These are phyloP conservation scores for Drosophila tripunctata DNA, from an alignment of 2,888 invertebrate genomes.

Conservation along the genomic window DNA sequence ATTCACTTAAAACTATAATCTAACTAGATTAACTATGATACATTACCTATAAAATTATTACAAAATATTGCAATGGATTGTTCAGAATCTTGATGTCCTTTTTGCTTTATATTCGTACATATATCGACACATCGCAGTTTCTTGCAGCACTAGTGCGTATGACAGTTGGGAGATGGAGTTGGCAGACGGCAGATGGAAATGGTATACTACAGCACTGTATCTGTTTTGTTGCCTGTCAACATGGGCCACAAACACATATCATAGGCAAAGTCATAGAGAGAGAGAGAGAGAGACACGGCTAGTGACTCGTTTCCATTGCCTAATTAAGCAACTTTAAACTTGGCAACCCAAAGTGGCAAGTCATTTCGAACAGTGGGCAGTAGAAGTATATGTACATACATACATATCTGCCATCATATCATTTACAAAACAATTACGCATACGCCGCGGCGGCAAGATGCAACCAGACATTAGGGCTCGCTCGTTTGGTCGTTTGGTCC, in stretches of 20 bases:
- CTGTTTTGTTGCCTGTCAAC: slow-evolving; percentile 57
- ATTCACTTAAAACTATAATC: too few species aligned
- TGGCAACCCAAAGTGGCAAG: slow-evolving; percentile 69
- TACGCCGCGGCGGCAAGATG: slow-evolving; percentile 39
- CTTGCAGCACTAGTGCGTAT: too few species aligned
- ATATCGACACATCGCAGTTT: too few species aligned
- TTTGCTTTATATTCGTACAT: too few species aligned
- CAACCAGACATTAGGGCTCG: not conserved
- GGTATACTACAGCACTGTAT: not conserved
- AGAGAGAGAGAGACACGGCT: slow-evolving; percentile 6
- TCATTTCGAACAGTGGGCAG: slow-evolving; percentile 66
- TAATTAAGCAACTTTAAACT: slow-evolving; percentile 69
- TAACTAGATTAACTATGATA: too few species aligned
- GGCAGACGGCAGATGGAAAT: not conserved
- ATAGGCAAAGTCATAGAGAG: slow-evolving; percentile 24
- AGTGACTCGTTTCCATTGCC: slow-evolving; percentile 36
- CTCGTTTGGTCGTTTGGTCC: too few species aligned
- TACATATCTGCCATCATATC: slow-evolving; percentile 47
- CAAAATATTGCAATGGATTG: too few species aligned
- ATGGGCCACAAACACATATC: slow-evolving; percentile 65
- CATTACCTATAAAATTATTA: too few species aligned
- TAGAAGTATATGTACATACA: slow-evolving; percentile 12
- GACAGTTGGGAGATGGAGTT: not conserved
- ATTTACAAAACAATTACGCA: slow-evolving; percentile 72
- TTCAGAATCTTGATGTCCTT: too few species aligned